A percentile compares a stretch with the other conserved stretches of the same genome.
Evolutionary conservation across 2,113 vertebrate genomes (phyloP).

Genomic region (Spea multiplicata): DNA sequence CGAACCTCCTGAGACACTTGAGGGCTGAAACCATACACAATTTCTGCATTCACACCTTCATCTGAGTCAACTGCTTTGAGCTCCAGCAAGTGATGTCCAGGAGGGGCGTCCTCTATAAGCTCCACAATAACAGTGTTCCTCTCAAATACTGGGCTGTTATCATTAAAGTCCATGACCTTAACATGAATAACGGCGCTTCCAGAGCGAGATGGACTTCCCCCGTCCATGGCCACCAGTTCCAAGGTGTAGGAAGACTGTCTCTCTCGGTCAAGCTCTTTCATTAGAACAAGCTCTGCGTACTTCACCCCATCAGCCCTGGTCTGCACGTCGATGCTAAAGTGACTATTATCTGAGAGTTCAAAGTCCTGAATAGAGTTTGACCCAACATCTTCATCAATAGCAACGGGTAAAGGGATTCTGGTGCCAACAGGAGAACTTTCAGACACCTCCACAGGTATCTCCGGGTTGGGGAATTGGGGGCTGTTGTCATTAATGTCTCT

Average conservation of each 20-base stretch:
- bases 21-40: constrained; percentile 83
- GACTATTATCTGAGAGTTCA: constrained; percentile 85
- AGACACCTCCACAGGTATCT: constrained; percentile 79
- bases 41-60: constrained; percentile 86
- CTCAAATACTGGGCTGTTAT: constrained; percentile 89
- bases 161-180: constrained; percentile 87
- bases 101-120: constrained; percentile 80
- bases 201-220: constrained; percentile 58
- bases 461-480: constrained; percentile 54
- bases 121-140: constrained; percentile 80
- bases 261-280: constrained; percentile 88
- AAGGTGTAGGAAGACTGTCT: constrained; percentile 77
- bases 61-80: constrained; percentile 83
- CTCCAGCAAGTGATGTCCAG: constrained; percentile 77
- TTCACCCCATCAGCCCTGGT: constrained; percentile 86
- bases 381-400: constrained; percentile 85
- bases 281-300: constrained; percentile 88
- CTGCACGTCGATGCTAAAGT: constrained; percentile 87
- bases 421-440: constrained; percentile 84
- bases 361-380: constrained; percentile 89
- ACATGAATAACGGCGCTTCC: constrained; percentile 81
- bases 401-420: constrained; percentile 82
- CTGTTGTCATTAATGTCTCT: constrained; percentile 69
- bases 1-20: constrained; percentile 81
- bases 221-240: constrained; percentile 72